A percentile compares a stretch with the other conserved stretches of the same genome.
Evolutionary conservation across 2,113 vertebrate species (phyloP).

Genomic region (Zingel zingel): DNA sequence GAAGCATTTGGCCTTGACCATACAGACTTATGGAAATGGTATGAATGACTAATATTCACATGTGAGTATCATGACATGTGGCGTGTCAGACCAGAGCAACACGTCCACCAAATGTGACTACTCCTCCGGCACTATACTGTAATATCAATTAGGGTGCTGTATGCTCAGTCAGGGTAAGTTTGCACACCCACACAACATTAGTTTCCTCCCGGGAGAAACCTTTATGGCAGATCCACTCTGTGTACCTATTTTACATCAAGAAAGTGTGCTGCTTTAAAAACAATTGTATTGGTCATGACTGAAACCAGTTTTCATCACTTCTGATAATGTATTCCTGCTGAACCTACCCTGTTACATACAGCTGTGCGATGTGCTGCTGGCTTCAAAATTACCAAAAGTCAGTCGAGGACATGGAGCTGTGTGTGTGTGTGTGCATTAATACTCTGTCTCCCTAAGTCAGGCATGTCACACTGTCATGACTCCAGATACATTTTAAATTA

Average conservation of each 20-base stretch:
- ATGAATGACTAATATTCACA: not conserved
- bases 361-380: constrained; percentile 3
- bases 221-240: constrained; percentile 11
- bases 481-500: constrained; percentile 3
- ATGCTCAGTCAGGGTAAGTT: constrained; percentile 18
- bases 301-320: constrained; percentile 23
- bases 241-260: not conserved
- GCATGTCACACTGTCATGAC: not conserved
- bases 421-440: constrained; percentile 26
- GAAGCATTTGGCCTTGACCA: not conserved
- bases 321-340: constrained; percentile 26
- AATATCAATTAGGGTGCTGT: constrained; percentile 14
- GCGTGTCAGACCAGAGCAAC: constrained; percentile 20
- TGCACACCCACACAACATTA: constrained; percentile 18
- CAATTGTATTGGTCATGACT: constrained; percentile 19
- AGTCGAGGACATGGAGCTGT: constrained; percentile 18
- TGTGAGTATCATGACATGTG: not conserved
- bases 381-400: constrained; percentile 35
- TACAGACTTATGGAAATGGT: not conserved
- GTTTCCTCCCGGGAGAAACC: constrained; percentile 14
- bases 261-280: constrained; percentile 13
- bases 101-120: constrained; percentile 17
- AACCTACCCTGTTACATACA: constrained; percentile 8
- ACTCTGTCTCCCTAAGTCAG: constrained; percentile 23
- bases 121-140: constrained; percentile 11